A percentile compares a stretch with the other conserved stretches of the same genome.
Evolutionary conservation across 2,888 invertebrate species (phyloP).

Genomic region (Volucella inanis): DNA sequence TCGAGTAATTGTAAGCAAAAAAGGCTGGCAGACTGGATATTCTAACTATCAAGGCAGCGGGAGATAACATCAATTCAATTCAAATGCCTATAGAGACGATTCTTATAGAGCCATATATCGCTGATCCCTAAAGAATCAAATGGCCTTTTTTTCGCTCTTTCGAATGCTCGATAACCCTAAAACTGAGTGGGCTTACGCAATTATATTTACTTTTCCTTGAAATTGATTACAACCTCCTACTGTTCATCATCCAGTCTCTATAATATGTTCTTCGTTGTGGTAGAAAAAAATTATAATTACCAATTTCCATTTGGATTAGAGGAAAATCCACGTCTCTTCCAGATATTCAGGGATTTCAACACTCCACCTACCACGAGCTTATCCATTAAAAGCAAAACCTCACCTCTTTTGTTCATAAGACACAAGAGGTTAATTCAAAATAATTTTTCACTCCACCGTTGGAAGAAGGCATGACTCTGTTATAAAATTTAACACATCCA

Average conservation of each 20-base stretch:
- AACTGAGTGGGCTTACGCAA: too few species aligned
- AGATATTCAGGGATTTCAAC: conserved; percentile 1
- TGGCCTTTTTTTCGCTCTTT: too few species aligned
- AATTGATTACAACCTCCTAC: not conserved
- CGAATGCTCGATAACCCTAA: too few species aligned
- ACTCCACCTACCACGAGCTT: not conserved
- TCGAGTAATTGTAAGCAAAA: too few species aligned
- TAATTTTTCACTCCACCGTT: not conserved
- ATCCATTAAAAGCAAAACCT: conserved; percentile 33
- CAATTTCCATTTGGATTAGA: conserved; percentile 13
- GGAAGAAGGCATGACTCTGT: not conserved
- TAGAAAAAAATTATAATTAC: not conserved
- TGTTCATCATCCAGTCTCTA: not conserved
- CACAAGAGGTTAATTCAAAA: not conserved
- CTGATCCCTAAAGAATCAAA: too few species aligned
- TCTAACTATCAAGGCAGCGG: too few species aligned
- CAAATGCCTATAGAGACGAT: too few species aligned
- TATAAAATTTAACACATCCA: not conserved
- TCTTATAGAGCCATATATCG: too few species aligned
- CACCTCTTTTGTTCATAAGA: not conserved
- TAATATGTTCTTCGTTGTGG: not conserved
- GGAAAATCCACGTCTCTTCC: not conserved
- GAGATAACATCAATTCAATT: too few species aligned
- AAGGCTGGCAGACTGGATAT: too few species aligned
- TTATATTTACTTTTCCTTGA: too few species aligned